Conservation (phyloP, 2,113 vertebrate species). For the Eira barbara region DNA sequence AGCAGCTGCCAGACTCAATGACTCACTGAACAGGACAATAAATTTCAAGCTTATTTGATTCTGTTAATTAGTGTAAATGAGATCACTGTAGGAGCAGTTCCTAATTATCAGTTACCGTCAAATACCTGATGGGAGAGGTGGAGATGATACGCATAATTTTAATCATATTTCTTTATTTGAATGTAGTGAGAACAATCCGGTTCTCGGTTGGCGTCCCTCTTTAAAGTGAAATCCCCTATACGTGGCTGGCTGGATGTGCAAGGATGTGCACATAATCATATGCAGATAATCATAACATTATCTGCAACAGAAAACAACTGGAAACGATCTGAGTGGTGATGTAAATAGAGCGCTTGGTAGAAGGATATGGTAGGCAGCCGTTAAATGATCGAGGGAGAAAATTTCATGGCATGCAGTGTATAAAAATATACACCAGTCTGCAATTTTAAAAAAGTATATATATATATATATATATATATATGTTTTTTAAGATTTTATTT, state of each 20-base stretch:
- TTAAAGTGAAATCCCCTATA: neutral
- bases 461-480: no score
- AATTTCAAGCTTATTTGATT: constrained; percentile 49
- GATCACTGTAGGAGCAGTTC: constrained; percentile 31
- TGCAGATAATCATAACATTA: neutral
- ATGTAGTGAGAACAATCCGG: neutral
- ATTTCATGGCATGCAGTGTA: neutral
- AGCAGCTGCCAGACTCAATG: constrained; percentile 68
- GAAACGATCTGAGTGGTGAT: neutral
- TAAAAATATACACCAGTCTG: neutral
- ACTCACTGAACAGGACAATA: constrained; percentile 36
- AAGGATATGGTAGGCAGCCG: no score
- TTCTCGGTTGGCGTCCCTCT: neutral
- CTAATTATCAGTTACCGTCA: constrained; percentile 30
- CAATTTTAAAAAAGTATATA: neutral
- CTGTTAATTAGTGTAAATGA: constrained; percentile 62
- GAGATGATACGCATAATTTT: constrained; percentile 8
- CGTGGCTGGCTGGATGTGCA: neutral
- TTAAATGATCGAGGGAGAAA: neutral
- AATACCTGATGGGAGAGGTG: constrained; percentile 47
- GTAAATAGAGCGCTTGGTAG: neutral
- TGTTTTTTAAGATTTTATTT: no score
- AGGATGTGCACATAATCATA: neutral
- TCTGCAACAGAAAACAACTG: neutral
- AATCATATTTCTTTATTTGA: constrained; percentile 35